Percentiles rank a stretch among this genome's conserved stretches.
Conservation (phyloP, 2,888 invertebrate genomes). For the Meiosimyza decipiens region DNA sequence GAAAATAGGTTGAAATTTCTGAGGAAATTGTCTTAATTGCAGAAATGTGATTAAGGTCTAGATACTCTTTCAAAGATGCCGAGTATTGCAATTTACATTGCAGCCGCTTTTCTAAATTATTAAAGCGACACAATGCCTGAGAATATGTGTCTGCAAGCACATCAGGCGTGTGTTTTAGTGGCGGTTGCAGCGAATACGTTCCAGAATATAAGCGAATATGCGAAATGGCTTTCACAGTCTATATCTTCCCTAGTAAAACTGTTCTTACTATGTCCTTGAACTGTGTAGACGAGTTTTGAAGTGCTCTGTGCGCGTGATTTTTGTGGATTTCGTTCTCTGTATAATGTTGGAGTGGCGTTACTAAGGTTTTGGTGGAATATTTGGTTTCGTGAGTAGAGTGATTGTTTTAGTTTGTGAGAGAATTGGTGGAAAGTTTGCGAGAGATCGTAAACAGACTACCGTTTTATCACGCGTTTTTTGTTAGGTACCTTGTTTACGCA, state of each 20-base stretch:
- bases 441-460: no score
- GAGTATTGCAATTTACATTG: slow-evolving; percentile 13
- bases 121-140: slow-evolving; percentile 30
- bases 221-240: slow-evolving; percentile 40
- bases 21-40: not conserved
- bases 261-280: no score
- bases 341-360: no score
- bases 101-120: slow-evolving; percentile 28
- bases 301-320: no score
- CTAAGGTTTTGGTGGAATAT: no score
- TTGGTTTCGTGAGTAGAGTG: no score
- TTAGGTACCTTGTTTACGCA: no score
- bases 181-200: slow-evolving; percentile 36
- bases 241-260: slow-evolving; percentile 35
- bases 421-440: no score
- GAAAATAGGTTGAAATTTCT: slow-evolving; percentile 12
- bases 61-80: slow-evolving; percentile 34
- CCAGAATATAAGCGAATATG: slow-evolving; percentile 33
- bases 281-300: no score
- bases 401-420: no score
- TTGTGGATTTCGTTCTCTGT: no score
- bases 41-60: slow-evolving; percentile 32
- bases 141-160: slow-evolving; percentile 37
- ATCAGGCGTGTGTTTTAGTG: slow-evolving; percentile 14
- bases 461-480: no score